These are phyloP conservation scores for Campylomormyrus tamandua DNA, from an alignment of 2,113 vertebrate species.

Conservation along the genomic window DNA sequence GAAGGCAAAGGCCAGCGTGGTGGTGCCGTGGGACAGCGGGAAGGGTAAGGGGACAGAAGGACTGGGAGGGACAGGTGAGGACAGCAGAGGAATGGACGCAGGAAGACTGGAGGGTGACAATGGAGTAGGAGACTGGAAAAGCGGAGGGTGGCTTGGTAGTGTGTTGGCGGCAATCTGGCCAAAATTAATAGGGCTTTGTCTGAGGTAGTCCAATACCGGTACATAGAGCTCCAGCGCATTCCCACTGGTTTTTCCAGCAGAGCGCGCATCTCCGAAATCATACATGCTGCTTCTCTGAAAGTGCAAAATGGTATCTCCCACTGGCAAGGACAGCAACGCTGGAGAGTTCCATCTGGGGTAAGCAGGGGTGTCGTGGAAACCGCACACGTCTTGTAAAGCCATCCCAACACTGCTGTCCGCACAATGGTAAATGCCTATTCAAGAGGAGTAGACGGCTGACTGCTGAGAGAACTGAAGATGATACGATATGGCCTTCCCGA, in stretches of 20 bases:
- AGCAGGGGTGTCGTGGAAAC: slow-evolving; percentile 32
- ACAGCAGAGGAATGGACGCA: neutral
- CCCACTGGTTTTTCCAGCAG: neutral
- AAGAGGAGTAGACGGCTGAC: neutral
- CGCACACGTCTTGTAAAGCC: slow-evolving; percentile 69
- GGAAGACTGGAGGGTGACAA: slow-evolving; percentile 15
- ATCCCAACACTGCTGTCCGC: slow-evolving; percentile 42
- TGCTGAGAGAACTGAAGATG: neutral
- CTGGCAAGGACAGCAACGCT: slow-evolving; percentile 9
- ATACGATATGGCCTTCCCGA: neutral
- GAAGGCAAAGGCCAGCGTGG: slow-evolving; percentile 75
- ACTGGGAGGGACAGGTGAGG: slow-evolving; percentile 24
- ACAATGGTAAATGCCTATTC: neutral
- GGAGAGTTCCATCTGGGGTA: slow-evolving; percentile 24
- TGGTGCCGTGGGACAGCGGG: slow-evolving; percentile 70
- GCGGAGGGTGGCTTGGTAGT: slow-evolving; percentile 16
- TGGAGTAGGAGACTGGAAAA: slow-evolving; percentile 2
- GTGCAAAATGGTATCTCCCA: slow-evolving; percentile 17
- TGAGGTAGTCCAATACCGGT: slow-evolving; percentile 50
- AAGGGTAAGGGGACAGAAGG: slow-evolving; percentile 55
- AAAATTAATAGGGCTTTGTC: slow-evolving; percentile 52
- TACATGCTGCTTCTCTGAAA: slow-evolving; percentile 10
- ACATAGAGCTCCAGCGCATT: slow-evolving; percentile 44
- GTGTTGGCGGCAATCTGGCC: slow-evolving; percentile 40
- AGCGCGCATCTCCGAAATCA: slow-evolving; percentile 11